Conservation (phyloP, 2,797 vertebrate genomes). For the Poeciliopsis gracilis region DNA sequence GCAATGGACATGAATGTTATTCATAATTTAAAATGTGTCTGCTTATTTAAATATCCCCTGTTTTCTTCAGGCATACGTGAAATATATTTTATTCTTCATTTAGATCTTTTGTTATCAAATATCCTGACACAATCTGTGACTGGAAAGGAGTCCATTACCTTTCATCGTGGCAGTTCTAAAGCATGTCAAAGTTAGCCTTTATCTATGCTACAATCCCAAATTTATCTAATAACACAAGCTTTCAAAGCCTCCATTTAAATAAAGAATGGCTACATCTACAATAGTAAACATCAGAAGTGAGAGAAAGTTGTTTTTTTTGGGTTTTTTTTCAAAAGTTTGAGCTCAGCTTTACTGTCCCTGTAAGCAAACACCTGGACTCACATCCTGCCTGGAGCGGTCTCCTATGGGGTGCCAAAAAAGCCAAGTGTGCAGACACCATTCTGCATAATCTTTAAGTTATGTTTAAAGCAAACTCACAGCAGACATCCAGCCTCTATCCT, state of each 20-base stretch:
- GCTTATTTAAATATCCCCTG: background rate
- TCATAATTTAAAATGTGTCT: background rate
- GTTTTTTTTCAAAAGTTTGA: background rate
- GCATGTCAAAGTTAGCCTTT: background rate
- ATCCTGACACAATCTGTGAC: background rate
- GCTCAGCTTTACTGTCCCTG: background rate
- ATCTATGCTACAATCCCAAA: background rate
- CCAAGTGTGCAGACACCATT: background rate
- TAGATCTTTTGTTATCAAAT: background rate
- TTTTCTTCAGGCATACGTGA: background rate
- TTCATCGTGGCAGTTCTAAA: background rate
- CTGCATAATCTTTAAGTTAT: slow-evolving; percentile 5
- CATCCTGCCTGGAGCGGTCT: background rate
- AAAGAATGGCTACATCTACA: background rate
- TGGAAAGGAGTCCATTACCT: background rate
- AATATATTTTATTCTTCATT: background rate
- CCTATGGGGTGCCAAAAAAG: background rate
- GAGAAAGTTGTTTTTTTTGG: background rate
- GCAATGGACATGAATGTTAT: background rate
- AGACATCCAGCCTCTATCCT: background rate
- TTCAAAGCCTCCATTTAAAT: background rate
- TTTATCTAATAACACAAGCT: background rate
- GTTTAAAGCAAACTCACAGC: background rate
- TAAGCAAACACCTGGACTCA: background rate
- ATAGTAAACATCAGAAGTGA: background rate